Evolutionary conservation across 2,888 invertebrate genomes (phyloP), one percentile per base, ranked within the genome.

Genomic region (Patella ulyssiponensis): DNA sequence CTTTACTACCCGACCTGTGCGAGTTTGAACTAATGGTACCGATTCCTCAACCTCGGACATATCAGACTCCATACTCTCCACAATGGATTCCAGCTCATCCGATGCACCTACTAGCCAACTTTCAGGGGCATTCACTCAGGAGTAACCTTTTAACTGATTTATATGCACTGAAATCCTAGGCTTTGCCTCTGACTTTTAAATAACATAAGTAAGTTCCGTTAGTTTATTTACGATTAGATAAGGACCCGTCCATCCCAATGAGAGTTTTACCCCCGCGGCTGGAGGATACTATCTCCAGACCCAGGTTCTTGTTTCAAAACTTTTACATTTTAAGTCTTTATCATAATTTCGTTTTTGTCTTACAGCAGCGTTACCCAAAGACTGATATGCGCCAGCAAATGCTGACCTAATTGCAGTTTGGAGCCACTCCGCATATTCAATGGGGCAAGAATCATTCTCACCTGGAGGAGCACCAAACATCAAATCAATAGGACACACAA

Each of bases 221-320:
- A 64, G 2, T 64, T 64, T 64, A 3, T n/a, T 20, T n/a, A 64
- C n/a, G 9, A 64, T 12, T 20, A 64, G 20, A 3, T 64, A 64
- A 64, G 58, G 58, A n/a, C 58, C 58, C 58, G 58, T 64, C 58
- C 58, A 15, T 15, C 58, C 58, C 14, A 58, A 58, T 58, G 58
- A 58, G 1, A 58, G 20, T 20, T 58, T 58, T n/a, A 20, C 7
- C 14, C 20, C n/a, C 12, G 58, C 58, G 20, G 17, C n/a, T 14
- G 58, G 58, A 58, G 58, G 58, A 58, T 58, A 58, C 58, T 17
- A 64, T 20, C 58, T n/a, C 58, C 58, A 64, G 58, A 64, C 58
- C 58, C 58, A 64, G 2, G n/a, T 64, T n/a, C 58, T 17, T 64
- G 17, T 20, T 1, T 4, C n/a, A 64, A 64, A n/a, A 4, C 17